These are phyloP conservation scores for Coracopsis vasa DNA, from an alignment of 2,113 vertebrate species.

Conservation along the genomic window DNA sequence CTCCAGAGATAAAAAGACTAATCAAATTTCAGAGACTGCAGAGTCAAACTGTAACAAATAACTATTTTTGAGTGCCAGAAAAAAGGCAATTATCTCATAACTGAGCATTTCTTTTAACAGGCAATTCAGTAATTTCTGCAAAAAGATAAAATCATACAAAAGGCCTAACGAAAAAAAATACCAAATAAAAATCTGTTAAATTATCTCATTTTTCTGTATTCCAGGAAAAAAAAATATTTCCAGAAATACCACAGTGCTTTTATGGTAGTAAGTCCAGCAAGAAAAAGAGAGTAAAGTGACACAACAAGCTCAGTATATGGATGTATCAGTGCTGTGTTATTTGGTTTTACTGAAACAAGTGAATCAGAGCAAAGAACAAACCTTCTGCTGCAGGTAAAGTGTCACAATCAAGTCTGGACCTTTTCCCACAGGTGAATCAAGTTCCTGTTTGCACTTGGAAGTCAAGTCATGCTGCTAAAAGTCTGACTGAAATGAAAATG, in stretches of 20 bases:
- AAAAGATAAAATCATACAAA: not conserved
- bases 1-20: not conserved
- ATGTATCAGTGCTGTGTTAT: not conserved
- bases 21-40: not conserved
- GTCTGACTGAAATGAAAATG: not conserved
- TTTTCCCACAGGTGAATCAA: slow-evolving; percentile 30
- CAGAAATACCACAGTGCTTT: not conserved
- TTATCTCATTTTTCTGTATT: not conserved
- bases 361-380: not conserved
- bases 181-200: not conserved
- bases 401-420: not conserved
- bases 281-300: not conserved
- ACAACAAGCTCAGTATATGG: not conserved
- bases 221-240: not conserved
- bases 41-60: not conserved
- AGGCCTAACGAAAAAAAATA: not conserved
- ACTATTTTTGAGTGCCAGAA: not conserved
- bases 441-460: slow-evolving; percentile 31
- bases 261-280: not conserved
- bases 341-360: not conserved
- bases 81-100: not conserved
- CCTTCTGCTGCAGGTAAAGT: not conserved
- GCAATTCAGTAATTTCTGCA: not conserved
- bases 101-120: not conserved
- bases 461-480: not conserved